These are phyloP conservation scores for Siniperca scherzeri DNA, from an alignment of 2,797 vertebrate species.

Conservation along the genomic window DNA sequence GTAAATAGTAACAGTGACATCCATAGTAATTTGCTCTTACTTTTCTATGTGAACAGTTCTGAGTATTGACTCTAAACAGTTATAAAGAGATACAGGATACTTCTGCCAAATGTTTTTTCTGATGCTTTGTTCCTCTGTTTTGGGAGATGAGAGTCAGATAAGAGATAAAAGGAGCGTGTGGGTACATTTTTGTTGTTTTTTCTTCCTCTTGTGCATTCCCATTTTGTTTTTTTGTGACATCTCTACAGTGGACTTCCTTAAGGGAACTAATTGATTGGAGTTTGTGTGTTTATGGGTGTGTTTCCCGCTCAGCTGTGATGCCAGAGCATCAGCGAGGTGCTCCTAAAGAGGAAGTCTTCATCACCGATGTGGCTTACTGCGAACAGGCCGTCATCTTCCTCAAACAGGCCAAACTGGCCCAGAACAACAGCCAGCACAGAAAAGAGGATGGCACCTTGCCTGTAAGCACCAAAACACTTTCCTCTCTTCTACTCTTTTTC, in stretches of 20 bases:
- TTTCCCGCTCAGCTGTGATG: slow-evolving; percentile 59
- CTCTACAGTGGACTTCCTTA: slow-evolving; percentile 8
- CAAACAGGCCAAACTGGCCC: slow-evolving; percentile 83
- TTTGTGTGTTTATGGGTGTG: slow-evolving; percentile 30
- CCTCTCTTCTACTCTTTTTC: neutral
- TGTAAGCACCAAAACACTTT: slow-evolving; percentile 79
- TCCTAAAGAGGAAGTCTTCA: slow-evolving; percentile 86
- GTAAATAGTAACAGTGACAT: neutral
- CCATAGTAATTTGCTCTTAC: neutral
- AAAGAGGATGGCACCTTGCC: slow-evolving; percentile 86
- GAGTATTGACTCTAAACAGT: neutral
- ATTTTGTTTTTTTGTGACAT: neutral
- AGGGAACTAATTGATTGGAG: neutral
- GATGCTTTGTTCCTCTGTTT: neutral
- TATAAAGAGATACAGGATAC: neutral
- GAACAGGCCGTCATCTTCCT: slow-evolving; percentile 90
- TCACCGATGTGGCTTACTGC: slow-evolving; percentile 91
- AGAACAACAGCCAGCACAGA: slow-evolving; percentile 73
- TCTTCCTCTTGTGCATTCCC: slow-evolving; percentile 2
- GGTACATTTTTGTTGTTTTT: neutral
- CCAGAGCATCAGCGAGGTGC: slow-evolving; percentile 69
- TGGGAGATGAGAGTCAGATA: neutral
- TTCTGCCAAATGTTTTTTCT: neutral
- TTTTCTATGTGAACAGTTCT: neutral
- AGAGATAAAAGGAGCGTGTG: neutral